Evolutionary conservation across 2,113 vertebrate genomes (phyloP).

Genomic region (Periophthalmus modestus): DNA sequence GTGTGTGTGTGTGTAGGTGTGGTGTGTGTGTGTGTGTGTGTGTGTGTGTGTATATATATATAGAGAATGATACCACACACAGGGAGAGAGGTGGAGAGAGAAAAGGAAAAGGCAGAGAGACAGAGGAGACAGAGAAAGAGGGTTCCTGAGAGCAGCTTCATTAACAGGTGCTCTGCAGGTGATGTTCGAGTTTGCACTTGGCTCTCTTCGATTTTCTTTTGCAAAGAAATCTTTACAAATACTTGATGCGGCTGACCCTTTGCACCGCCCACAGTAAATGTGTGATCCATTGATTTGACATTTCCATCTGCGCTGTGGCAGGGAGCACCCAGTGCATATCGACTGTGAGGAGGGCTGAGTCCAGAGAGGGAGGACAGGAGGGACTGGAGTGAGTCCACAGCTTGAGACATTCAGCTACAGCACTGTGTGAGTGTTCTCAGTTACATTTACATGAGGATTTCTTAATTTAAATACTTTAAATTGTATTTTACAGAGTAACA

Average conservation of each 20-base stretch:
- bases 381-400: neutral
- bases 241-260: neutral
- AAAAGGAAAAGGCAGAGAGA: no score
- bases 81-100: no score
- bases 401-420: no score
- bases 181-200: neutral
- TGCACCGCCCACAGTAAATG: neutral
- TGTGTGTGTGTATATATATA: no score
- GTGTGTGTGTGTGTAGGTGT: no score
- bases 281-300: slow-evolving; percentile 15
- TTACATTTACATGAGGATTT: no score
- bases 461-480: no score
- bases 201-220: neutral
- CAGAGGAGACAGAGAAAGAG: no score
- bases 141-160: neutral
- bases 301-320: slow-evolving; percentile 5
- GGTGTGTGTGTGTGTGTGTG: no score
- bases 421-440: no score
- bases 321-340: neutral
- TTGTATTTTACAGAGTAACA: no score
- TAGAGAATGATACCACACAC: no score
- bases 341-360: neutral
- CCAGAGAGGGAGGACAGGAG: neutral
- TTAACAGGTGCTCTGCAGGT: neutral
- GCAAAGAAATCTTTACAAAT: slow-evolving; percentile 8